Conservation (phyloP, 2,113 vertebrate species). For the Charina bottae region DNA sequence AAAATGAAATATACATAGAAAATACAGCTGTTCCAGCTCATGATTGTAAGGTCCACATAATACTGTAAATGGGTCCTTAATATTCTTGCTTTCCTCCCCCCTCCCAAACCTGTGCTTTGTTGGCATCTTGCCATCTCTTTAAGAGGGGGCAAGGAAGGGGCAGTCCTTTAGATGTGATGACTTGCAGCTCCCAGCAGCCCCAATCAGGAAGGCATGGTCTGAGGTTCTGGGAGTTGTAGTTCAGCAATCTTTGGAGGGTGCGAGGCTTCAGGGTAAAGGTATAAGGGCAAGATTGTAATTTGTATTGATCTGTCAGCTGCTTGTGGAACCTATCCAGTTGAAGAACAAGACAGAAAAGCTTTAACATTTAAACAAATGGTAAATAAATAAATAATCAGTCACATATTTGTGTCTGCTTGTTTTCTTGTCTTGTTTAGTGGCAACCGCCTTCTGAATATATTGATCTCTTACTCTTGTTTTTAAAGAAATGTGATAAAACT, state of each 20-base stretch:
- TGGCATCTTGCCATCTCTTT: neutral
- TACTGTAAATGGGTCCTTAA: neutral
- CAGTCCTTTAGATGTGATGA: neutral
- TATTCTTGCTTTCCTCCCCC: neutral
- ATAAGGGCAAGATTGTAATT: neutral
- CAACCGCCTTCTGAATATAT: neutral
- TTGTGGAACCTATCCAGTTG: neutral
- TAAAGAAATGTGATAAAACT: neutral
- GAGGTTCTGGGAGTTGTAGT: neutral
- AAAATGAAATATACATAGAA: neutral
- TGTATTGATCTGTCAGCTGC: neutral
- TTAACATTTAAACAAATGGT: neutral
- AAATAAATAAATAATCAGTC: neutral
- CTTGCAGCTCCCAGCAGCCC: neutral
- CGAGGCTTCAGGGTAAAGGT: neutral
- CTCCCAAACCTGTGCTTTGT: neutral
- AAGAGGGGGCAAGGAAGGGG: neutral
- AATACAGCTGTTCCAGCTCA: neutral
- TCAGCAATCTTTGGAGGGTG: neutral
- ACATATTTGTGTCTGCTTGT: neutral
- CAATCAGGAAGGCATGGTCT: neutral
- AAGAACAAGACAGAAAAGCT: neutral
- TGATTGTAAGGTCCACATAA: neutral
- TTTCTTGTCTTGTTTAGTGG: neutral
- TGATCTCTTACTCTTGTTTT: neutral